Conservation (phyloP, 64 coral and sea anemone genomes). For the Trachythela sp. region DNA sequence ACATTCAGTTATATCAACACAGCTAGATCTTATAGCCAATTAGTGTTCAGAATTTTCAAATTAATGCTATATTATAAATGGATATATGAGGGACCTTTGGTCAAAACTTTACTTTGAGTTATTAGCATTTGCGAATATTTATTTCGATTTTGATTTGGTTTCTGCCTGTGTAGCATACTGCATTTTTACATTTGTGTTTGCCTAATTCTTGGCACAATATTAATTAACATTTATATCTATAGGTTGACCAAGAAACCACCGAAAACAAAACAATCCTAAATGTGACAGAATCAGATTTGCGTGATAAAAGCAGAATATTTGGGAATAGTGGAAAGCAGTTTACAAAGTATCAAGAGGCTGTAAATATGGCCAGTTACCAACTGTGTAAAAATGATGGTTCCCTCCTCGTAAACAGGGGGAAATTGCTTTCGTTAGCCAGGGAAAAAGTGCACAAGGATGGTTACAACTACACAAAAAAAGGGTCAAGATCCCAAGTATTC, state of each 20-base stretch:
- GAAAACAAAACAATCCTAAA: background rate
- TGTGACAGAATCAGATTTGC: background rate
- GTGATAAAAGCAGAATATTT: conserved; percentile 4
- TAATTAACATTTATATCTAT: background rate
- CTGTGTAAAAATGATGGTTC: conserved; percentile 46
- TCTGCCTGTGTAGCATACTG: background rate
- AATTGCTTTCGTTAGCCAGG: conserved; percentile 38
- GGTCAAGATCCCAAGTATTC: conserved; percentile 50
- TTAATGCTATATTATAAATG: too few relatives aligned
- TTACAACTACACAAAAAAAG: conserved; percentile 45
- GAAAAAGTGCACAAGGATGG: conserved; percentile 51
- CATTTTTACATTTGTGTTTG: background rate
- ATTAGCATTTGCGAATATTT: too few relatives aligned
- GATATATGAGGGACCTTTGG: too few relatives aligned
- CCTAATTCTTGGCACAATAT: background rate
- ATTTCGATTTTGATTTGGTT: too few relatives aligned
- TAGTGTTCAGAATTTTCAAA: too few relatives aligned
- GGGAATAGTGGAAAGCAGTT: background rate
- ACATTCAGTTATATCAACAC: too few relatives aligned
- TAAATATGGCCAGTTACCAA: conserved; percentile 46
- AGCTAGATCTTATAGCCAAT: too few relatives aligned
- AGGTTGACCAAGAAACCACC: background rate
- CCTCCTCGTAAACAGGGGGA: conserved; percentile 52
- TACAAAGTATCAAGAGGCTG: conserved; percentile 45
- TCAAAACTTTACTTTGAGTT: too few relatives aligned